These are phyloP conservation scores for Nebria salina DNA, from an alignment of 2,888 invertebrate species.

Conservation along the genomic window DNA sequence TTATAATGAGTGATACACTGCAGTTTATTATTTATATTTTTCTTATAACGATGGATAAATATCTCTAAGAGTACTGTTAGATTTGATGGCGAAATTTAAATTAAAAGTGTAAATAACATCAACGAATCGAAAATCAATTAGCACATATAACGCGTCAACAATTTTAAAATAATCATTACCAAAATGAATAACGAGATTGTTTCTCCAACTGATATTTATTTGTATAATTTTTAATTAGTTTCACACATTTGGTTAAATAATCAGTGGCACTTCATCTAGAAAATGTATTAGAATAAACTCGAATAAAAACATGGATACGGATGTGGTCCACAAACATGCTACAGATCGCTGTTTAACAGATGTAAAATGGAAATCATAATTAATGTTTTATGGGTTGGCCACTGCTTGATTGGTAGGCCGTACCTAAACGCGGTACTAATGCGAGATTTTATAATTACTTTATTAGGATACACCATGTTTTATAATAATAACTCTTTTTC, in stretches of 20 bases:
- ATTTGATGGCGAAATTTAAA: too few species aligned
- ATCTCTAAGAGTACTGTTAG: too few species aligned
- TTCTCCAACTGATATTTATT: background rate
- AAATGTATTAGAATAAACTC: background rate
- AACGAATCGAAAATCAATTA: too few species aligned
- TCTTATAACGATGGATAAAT: too few species aligned
- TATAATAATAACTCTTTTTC: background rate
- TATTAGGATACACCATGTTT: background rate
- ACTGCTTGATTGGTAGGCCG: background rate
- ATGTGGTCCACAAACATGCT: background rate
- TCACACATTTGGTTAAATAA: conserved; percentile 1
- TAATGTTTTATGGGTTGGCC: background rate
- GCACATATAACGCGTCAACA: too few species aligned
- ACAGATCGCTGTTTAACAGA: background rate
- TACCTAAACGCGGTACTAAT: background rate
- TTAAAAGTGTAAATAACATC: too few species aligned
- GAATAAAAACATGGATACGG: background rate
- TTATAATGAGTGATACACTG: too few species aligned
- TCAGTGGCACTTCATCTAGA: background rate
- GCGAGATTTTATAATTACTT: background rate
- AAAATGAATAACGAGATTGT: background rate
- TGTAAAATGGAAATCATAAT: conserved; percentile 1
- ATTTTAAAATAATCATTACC: background rate
- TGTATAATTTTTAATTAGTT: conserved; percentile 1
- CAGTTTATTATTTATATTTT: too few species aligned